Conservation (phyloP, 2,797 vertebrate species). For the Silurus aristotelis region DNA sequence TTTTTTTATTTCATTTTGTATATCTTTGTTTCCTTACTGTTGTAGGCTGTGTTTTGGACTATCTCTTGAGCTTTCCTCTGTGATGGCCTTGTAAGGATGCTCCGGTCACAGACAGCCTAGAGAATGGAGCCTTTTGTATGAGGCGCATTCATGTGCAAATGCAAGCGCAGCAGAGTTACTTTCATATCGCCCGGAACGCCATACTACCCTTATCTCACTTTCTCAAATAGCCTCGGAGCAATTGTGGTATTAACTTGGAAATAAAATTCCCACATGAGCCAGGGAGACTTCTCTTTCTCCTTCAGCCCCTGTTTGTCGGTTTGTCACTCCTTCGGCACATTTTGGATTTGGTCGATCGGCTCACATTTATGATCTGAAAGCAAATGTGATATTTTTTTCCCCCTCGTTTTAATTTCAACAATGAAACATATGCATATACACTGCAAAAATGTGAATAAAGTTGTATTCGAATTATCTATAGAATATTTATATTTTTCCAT, state of each 20-base stretch:
- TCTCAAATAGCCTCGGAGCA: constrained; percentile 41
- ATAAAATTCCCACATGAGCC: constrained; percentile 36
- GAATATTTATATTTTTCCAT: no score
- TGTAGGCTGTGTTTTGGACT: constrained; percentile 28
- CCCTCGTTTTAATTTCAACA: not conserved
- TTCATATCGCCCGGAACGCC: constrained; percentile 42
- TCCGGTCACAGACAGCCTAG: constrained; percentile 45
- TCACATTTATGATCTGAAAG: not conserved
- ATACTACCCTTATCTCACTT: constrained; percentile 50
- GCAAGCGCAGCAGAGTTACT: constrained; percentile 42
- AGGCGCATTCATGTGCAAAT: constrained; percentile 56
- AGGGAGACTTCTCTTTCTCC: constrained; percentile 23
- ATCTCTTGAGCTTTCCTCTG: constrained; percentile 33
- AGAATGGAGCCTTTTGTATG: constrained; percentile 61
- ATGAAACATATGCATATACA: not conserved
- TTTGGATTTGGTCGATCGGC: not conserved
- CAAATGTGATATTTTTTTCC: not conserved
- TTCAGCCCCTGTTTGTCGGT: not conserved
- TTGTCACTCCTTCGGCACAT: not conserved
- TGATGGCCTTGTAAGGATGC: constrained; percentile 36
- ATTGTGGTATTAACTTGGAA: constrained; percentile 38
- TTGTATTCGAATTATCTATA: no score
- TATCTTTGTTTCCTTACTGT: constrained; percentile 23
- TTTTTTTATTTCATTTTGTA: not conserved
- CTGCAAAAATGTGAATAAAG: not conserved